Evolutionary conservation across 2,113 vertebrate genomes (phyloP).

Genomic region (Callopanchax toddi): DNA sequence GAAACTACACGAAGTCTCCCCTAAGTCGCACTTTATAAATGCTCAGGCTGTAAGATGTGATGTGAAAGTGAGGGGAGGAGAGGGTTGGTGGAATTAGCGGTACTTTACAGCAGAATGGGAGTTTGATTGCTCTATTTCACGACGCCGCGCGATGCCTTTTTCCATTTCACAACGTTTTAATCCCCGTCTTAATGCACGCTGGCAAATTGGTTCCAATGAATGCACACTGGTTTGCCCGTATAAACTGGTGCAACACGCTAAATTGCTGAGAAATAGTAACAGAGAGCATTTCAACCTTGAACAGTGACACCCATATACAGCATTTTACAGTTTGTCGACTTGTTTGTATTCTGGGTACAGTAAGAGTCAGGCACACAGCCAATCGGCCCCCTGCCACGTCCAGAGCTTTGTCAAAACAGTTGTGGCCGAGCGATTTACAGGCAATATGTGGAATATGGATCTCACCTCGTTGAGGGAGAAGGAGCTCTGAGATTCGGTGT

Average conservation of each 20-base stretch:
- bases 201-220: conserved; percentile 65
- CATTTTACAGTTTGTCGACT: conserved; percentile 52
- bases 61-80: conserved; percentile 35
- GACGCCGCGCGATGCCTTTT: conserved; percentile 43
- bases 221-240: conserved; percentile 45
- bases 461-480: conserved; percentile 63
- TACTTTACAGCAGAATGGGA: conserved; percentile 56
- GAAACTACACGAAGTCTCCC: not conserved
- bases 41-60: conserved; percentile 6
- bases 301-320: conserved; percentile 48
- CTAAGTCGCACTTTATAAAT: conserved; percentile 19
- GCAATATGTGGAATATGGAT: conserved; percentile 77
- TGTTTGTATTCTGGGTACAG: conserved; percentile 71
- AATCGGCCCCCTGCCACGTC: conserved; percentile 68
- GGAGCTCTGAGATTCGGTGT: conserved; percentile 45
- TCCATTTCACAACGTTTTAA: conserved; percentile 65
- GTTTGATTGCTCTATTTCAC: conserved; percentile 67
- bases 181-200: conserved; percentile 60
- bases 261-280: conserved; percentile 52
- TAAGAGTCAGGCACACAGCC: conserved; percentile 55
- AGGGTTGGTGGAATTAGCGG: conserved; percentile 33
- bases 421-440: conserved; percentile 71
- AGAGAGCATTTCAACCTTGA: conserved; percentile 59
- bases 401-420: conserved; percentile 65
- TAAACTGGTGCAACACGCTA: conserved; percentile 39